phyloP scores from a whole-genome alignment of 2,888 invertebrate species.

The Petrolisthes manimaculis region DNA sequence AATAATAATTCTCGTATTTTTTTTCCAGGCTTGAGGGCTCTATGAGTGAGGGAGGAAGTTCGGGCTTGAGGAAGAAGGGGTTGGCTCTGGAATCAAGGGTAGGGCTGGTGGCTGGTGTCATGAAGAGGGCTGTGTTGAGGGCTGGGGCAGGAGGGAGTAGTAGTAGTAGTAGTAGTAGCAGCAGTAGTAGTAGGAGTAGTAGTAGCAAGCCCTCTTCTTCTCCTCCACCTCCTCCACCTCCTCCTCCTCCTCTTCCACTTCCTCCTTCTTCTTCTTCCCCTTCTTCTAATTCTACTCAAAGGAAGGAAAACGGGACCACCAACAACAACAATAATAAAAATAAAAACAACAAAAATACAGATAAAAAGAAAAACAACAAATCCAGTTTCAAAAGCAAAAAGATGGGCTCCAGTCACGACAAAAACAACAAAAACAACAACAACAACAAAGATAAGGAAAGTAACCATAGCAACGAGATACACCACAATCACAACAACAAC shows the following conservation, averaged over 20 bases:
- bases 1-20: too few relatives aligned
- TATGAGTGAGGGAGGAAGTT: not conserved
- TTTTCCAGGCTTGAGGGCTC: not conserved
- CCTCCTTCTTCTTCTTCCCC: not conserved
- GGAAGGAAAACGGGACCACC: not conserved
- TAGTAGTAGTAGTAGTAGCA: too few relatives aligned
- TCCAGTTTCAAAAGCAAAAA: not conserved
- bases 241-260: too few relatives aligned
- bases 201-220: not conserved
- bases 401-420: not conserved
- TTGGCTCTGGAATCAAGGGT: not conserved
- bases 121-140: not conserved
- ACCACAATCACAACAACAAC: not conserved
- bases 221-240: not conserved
- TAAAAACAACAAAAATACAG: conserved; percentile 20
- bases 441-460: not conserved
- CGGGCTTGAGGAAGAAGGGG: not conserved
- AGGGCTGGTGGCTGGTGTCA: not conserved
- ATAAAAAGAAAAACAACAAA: not conserved
- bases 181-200: too few relatives aligned
- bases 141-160: not conserved
- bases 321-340: conserved; percentile 1
- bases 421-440: not conserved
- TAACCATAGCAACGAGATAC: not conserved
- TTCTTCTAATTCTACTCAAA: not conserved